phyloP scores from a whole-genome alignment of 1,140 invertebrate genomes.

The Protaetia brevitarsis region DNA sequence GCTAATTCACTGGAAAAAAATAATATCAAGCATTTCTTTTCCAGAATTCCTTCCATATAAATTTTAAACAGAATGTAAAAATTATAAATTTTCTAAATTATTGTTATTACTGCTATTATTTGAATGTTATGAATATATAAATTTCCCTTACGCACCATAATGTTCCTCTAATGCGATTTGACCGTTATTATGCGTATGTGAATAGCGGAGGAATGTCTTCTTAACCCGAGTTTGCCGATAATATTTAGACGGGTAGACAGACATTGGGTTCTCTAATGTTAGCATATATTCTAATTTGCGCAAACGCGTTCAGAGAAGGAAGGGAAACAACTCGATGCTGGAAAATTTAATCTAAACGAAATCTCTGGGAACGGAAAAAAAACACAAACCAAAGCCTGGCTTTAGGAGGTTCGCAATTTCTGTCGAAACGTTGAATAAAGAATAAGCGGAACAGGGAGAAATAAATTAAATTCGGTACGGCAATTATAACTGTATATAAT shows the following conservation, averaged over 20 bases:
- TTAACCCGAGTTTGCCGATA: not conserved
- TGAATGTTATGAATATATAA: no score
- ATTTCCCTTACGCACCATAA: not conserved
- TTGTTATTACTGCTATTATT: no score
- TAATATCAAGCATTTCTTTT: no score
- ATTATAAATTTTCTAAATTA: no score
- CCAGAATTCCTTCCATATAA: no score
- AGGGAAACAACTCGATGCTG: constrained; percentile 1
- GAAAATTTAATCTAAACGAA: constrained; percentile 17
- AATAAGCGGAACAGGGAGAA: not conserved
- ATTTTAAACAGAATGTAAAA: no score
- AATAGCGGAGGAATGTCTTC: not conserved
- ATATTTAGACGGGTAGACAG: not conserved
- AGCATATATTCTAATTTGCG: constrained; percentile 16
- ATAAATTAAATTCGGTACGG: not conserved
- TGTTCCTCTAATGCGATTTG: not conserved
- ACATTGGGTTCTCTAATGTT: not conserved
- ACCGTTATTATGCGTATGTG: not conserved
- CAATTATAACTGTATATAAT: constrained; percentile 1
- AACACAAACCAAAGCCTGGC: not conserved
- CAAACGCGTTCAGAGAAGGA: not conserved
- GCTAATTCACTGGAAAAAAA: no score
- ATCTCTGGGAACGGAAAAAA: not conserved
- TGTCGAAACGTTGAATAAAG: constrained; percentile 4
- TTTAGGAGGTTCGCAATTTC: not conserved